Evolutionary conservation across 2,113 vertebrate species (phyloP).

Genomic region (Chrysemys picta): DNA sequence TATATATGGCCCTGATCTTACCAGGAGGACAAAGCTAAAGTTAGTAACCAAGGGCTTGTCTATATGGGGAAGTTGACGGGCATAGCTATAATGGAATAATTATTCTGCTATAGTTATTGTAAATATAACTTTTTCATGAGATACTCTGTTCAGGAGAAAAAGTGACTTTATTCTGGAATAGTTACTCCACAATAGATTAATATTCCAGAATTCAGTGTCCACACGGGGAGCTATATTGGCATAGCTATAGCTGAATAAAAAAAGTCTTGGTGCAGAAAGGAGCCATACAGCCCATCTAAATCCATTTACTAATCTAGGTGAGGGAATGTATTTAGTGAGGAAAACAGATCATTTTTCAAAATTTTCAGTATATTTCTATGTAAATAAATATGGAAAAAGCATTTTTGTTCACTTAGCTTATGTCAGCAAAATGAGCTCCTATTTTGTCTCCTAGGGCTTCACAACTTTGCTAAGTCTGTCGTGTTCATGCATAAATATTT

Average conservation of each 20-base stretch:
- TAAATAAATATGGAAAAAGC: not conserved
- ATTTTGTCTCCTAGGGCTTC: slow-evolving; percentile 15
- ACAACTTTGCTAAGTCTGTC: slow-evolving; percentile 1
- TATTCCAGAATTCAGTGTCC: not conserved
- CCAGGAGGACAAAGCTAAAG: not conserved
- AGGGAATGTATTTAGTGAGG: not conserved
- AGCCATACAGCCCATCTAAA: not conserved
- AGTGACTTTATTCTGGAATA: not conserved
- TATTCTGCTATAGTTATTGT: not conserved
- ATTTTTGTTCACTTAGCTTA: not conserved
- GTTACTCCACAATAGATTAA: not conserved
- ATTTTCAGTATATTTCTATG: not conserved
- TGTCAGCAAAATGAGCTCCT: not conserved
- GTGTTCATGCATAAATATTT: not conserved
- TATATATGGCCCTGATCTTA: not conserved
- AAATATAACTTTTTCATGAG: not conserved
- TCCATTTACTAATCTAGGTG: not conserved
- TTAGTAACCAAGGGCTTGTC: not conserved
- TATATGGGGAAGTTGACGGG: not conserved
- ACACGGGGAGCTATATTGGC: not conserved
- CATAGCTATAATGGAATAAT: not conserved
- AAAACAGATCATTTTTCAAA: not conserved
- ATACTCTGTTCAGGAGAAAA: not conserved
- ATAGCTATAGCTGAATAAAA: not conserved
- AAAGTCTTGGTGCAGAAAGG: not conserved